phyloP scores from a whole-genome alignment of 2,797 vertebrate species.

The Lemur catta region DNA sequence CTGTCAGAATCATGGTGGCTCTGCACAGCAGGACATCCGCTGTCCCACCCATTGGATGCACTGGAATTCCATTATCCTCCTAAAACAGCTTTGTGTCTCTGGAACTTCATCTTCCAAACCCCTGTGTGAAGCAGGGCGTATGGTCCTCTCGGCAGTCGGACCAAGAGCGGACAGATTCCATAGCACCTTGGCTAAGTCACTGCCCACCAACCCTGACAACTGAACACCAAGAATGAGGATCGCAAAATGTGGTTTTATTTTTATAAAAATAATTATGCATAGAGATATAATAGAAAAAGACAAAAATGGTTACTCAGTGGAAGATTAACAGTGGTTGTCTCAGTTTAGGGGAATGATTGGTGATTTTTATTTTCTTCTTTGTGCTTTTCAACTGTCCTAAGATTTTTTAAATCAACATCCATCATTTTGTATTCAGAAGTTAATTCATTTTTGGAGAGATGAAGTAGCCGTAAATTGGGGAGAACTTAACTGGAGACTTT shows the following conservation, averaged over 20 bases:
- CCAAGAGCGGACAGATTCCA: neutral
- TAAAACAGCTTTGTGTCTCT: neutral
- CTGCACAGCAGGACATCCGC: neutral
- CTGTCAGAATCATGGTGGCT: neutral
- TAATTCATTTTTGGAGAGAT: neutral
- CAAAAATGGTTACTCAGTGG: neutral
- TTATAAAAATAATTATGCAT: neutral
- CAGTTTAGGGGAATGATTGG: neutral
- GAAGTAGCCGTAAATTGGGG: neutral
- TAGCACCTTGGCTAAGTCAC: neutral
- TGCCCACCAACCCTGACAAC: neutral
- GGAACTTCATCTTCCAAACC: neutral
- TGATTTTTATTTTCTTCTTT: conserved; percentile 32
- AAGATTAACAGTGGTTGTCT: neutral
- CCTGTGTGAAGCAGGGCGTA: neutral
- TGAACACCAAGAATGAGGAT: neutral
- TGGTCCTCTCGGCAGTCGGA: neutral
- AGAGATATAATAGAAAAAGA: neutral
- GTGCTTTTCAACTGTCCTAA: neutral
- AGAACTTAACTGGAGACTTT: neutral
- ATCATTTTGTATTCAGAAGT: neutral
- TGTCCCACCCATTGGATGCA: neutral
- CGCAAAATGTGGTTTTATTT: neutral
- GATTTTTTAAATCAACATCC: neutral
- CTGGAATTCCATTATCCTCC: neutral